Evolutionary conservation across 1,140 invertebrate genomes (phyloP), one percentile per base, ranked within the genome.

Genomic region (Penaeus japonicus): DNA sequence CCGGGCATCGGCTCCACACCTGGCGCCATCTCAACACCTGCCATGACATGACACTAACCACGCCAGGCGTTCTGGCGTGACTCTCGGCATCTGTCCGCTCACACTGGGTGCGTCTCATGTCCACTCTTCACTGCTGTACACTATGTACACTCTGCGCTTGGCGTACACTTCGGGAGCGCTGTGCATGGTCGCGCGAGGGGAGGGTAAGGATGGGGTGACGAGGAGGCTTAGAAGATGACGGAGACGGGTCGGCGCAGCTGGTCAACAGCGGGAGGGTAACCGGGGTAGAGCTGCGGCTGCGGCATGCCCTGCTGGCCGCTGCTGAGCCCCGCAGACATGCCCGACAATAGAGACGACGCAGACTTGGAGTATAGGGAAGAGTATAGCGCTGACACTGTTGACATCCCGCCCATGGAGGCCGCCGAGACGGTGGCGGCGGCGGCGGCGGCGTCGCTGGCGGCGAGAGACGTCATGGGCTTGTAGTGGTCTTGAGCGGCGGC

Each of bases 191-290:
- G 55, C 27, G 83, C 55, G 22, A 39, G 30, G 47, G 30, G 65
- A 4, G 62, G 81, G 55, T 65, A 24, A 47, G 27, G 65, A 5
- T 22, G 81, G 62, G 81, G 54, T 65, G 55, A 55, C 18, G 27
- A 62, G 32, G 86, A 78, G 65, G 20, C 84, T 89, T 84, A 91
- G 83, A 90, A 91, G 62, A 91, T 91, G 5, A 91, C 90, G 12
- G 90, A 91, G 12, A 91, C 90, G 1, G 90, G 90, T 85, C 90
- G 87, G 47, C 90, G 87, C 20, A 91, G 89, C 84, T 91, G 90
- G 59, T 91, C 90, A 20, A 91, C 89, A 62, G 85, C 73, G 78
- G 90, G 88, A n/a, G 90, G 89, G 73, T 91, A 91, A 18, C 89
- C 87, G 4, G 90, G 90, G 77, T 91, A 91, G 53, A 91, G 87